Conservation (phyloP, 2,113 vertebrate species). For the Hemichromis elongatus region DNA sequence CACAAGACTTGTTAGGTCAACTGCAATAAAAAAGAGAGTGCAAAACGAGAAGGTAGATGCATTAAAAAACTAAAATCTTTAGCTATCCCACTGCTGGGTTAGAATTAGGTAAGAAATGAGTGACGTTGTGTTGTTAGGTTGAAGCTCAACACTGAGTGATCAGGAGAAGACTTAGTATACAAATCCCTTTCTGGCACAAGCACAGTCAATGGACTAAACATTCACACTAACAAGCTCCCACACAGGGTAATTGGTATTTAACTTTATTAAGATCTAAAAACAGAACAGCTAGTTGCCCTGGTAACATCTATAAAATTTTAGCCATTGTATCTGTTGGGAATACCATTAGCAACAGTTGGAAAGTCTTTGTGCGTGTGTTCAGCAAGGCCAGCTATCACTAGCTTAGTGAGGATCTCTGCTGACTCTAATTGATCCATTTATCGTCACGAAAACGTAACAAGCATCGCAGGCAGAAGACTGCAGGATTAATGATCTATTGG, state of each 20-base stretch:
- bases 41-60: constrained; percentile 1
- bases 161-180: background rate
- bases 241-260: constrained; percentile 8
- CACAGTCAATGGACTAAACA: background rate
- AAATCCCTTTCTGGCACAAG: background rate
- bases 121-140: background rate
- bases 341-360: constrained; percentile 34
- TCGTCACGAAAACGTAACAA: background rate
- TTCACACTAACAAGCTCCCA: constrained; percentile 7
- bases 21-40: constrained; percentile 43
- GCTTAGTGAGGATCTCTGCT: constrained; percentile 37
- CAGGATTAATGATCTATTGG: background rate
- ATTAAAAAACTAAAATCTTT: background rate
- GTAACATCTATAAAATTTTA: constrained; percentile 23
- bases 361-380: background rate
- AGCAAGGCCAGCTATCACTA: constrained; percentile 35
- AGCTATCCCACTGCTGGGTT: background rate
- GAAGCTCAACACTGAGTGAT: background rate
- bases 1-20: constrained; percentile 34
- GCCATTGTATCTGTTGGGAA: background rate
- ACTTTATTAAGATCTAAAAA: constrained; percentile 46
- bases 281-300: constrained; percentile 39
- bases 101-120: background rate
- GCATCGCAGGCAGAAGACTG: background rate
- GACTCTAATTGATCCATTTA: constrained; percentile 53